phyloP scores from a whole-genome alignment of 2,888 invertebrate genomes.

The Onchidella celtica region DNA sequence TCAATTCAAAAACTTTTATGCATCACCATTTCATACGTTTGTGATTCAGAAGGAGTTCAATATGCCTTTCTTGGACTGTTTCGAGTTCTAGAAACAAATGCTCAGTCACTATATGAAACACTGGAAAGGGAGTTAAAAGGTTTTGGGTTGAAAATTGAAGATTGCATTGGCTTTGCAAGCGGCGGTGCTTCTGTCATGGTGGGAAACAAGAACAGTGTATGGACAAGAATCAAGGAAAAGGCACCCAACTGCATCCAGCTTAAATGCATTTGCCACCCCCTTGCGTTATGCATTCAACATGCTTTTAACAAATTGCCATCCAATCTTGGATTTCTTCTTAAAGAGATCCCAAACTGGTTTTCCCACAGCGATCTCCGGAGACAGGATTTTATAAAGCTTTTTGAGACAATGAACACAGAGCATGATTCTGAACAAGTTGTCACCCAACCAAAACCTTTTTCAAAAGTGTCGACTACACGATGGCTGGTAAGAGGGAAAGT shows the following conservation, averaged over 20 bases:
- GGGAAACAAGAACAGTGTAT: constrained; percentile 8
- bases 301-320: constrained; percentile 16
- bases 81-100: too few species aligned
- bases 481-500: constrained; percentile 34
- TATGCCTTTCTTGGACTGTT: too few species aligned
- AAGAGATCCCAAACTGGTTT: too few species aligned
- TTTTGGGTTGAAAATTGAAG: constrained; percentile 4
- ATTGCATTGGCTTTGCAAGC: constrained; percentile 26
- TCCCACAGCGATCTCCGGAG: neutral
- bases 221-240: constrained; percentile 25
- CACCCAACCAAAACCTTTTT: neutral
- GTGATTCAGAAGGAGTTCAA: too few species aligned
- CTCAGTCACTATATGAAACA: too few species aligned
- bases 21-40: too few species aligned
- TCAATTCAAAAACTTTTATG: too few species aligned
- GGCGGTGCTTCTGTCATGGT: constrained; percentile 36
- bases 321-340: constrained; percentile 5
- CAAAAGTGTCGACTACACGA: constrained; percentile 3
- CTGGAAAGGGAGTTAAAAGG: neutral
- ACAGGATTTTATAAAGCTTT: neutral
- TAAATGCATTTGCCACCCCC: constrained; percentile 32
- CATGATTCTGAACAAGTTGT: neutral
- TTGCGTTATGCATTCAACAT: constrained; percentile 19
- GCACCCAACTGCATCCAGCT: constrained; percentile 19
- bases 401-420: constrained; percentile 1